Evolutionary conservation across 1,140 invertebrate genomes (phyloP), one percentile per base, ranked within the genome.

Genomic region (Heliconius nattereri): DNA sequence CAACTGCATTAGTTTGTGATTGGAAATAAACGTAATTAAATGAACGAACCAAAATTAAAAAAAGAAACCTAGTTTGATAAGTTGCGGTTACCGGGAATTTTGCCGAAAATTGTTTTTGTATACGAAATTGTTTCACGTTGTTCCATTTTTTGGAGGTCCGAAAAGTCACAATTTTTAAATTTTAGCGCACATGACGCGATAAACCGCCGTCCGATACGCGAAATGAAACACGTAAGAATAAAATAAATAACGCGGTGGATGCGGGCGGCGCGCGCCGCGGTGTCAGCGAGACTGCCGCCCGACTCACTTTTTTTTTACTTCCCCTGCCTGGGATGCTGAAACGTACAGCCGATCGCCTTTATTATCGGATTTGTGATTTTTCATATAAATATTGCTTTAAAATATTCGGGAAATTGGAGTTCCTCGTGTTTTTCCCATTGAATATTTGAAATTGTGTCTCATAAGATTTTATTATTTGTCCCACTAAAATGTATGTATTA

Each of bases 131-230:
- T 84, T 85, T 86, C 89, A 88, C 88, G 87, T 80, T 91, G 89
- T 92, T 91, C 86, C 91, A 91, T 92, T 90, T 85, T 88, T 86
- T 84, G 83, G 8, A 57, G 80, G 91, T 93, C 91, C 90, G 90
- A 92, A 92, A 89, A 52, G 49, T 92, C 89, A 91, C 91, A 92
- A 93, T 92, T 93, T 72, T 72, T 35, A 37, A 72, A 72, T 37
- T 72, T 94, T 79, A 81, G 49, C 86, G 85, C 85, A 91, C 89
- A 90, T 92, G 86, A 80, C 87, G 88, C 90, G 90, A 87, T 87
- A 85, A 86, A 90, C 90, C 88, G 91, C 91, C 82, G 89, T 90
- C 89, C 91, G 90, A 90, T 93, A 93, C 93, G 92, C 92, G 93
- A 93, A 94, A 92, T 87, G 88, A 93, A 94, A 94, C 91, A 90